Conservation (phyloP, 2,888 invertebrate genomes). For the Parnassius mnemosyne region DNA sequence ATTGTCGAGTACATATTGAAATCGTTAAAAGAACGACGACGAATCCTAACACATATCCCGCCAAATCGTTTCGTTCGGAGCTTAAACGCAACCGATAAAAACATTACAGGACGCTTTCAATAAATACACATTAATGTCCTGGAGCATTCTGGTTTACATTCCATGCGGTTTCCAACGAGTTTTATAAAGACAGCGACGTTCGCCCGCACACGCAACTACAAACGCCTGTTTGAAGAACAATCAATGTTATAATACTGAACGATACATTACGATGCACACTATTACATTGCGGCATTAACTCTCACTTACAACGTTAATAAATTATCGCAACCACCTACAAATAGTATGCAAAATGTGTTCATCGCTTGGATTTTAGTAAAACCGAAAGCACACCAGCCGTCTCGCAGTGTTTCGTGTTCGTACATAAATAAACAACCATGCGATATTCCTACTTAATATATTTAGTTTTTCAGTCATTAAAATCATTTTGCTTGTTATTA, state of each 20-base stretch:
- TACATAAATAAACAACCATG: constrained; percentile 57
- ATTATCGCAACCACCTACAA: constrained; percentile 46
- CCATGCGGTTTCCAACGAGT: constrained; percentile 77
- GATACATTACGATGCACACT: constrained; percentile 59
- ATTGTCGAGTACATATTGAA: constrained; percentile 41
- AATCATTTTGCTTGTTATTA: no score
- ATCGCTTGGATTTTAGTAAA: constrained; percentile 41
- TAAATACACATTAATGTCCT: constrained; percentile 73
- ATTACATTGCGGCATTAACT: constrained; percentile 56
- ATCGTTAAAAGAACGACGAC: constrained; percentile 42
- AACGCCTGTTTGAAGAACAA: constrained; percentile 71
- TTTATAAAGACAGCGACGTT: constrained; percentile 76
- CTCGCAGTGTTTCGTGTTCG: constrained; percentile 41
- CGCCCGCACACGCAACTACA: constrained; percentile 77
- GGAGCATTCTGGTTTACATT: constrained; percentile 76
- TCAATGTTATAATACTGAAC: constrained; percentile 66
- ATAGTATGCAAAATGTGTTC: constrained; percentile 32
- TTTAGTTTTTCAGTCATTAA: not conserved
- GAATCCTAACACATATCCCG: constrained; percentile 46
- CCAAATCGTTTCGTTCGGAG: constrained; percentile 56
- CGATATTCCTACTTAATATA: constrained; percentile 58
- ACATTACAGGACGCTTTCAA: constrained; percentile 77
- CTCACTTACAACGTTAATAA: constrained; percentile 34
- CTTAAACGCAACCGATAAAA: constrained; percentile 71
- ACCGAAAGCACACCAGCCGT: constrained; percentile 43